Base-by-base conservation (phyloP, 2,797 vertebrate species). In the Chrysocyon brachyurus region DNA sequence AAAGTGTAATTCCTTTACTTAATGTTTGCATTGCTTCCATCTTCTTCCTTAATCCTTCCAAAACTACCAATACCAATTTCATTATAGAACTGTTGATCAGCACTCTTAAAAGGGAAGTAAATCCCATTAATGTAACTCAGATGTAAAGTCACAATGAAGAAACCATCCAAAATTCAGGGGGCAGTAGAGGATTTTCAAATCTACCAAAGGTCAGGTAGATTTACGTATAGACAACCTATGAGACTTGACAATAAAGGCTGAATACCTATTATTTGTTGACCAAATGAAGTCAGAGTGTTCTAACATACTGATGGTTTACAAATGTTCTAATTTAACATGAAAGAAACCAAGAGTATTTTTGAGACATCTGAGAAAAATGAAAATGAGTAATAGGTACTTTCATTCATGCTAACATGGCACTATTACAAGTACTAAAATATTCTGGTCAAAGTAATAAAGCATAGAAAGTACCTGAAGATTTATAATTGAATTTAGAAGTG, bases 401-500 rank as follows among this genome's bases (percentile, higher is more conserved):
- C 10, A 94, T 64, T 96, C 54, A 87, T n/a, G 36, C 36, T 56
- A 93, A 79, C 46, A 75, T 19, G 59, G 12, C 17, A 95, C 7
- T 93, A 24, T 66, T 92, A 78, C 12, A 91, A 61, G 36, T 31
- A 91, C 59, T 89, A 90, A 86, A 94, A 92, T 66, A 84, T 56
- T 78, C 56, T 73, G n/a, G 85, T n/a, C 52, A 36, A 61, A 70
- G 66, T 56, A 81, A 66, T 46, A 57, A 87, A 21, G 5, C 36
- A 70, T 3, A 73, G 72, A 94, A 81, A 46, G 73, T 52, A 85
- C 40, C 36, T 68, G 52, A 93, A 92, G 49, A 88, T 49, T 83
- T 90, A 75, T 88, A 73, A 88, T 1, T 93, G 61, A 94, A 86
- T 33, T 91, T 93, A 83, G 57, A 92, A 95, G 15, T 81, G 81